Evolutionary conservation across 2,888 invertebrate species (phyloP).

Genomic region (Stenoptilia bipunctidactyla): DNA sequence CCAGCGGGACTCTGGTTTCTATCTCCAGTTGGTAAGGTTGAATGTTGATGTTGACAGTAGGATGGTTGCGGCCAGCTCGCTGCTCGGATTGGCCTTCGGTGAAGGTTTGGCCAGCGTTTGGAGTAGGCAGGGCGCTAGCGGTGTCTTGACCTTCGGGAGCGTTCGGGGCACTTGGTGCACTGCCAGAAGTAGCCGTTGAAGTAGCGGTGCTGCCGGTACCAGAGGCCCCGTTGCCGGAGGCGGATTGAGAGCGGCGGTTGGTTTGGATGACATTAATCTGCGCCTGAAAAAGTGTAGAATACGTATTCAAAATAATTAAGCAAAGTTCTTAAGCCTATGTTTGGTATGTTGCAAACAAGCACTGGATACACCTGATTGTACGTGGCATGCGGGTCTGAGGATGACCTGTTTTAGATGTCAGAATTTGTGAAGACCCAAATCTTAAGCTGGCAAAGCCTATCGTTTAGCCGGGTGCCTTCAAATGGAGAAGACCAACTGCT

Average conservation of each 20-base stretch:
- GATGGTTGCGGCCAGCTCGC: constrained; percentile 28
- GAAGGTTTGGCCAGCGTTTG: neutral
- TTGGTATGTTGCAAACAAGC: too few relatives aligned
- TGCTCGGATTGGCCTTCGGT: neutral
- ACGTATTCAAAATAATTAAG: too few relatives aligned
- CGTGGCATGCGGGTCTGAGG: too few relatives aligned
- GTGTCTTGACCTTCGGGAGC: neutral
- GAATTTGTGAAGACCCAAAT: too few relatives aligned
- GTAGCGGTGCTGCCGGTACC: constrained; percentile 6
- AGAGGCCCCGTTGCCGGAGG: constrained; percentile 10
- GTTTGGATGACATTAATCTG: constrained; percentile 42
- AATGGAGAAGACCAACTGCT: too few relatives aligned
- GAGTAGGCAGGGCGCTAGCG: neutral
- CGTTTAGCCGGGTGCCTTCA: too few relatives aligned
- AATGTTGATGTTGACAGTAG: constrained; percentile 28
- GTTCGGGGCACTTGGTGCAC: constrained; percentile 1
- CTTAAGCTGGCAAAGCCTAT: too few relatives aligned
- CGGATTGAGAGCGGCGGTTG: constrained; percentile 20
- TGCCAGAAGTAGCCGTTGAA: constrained; percentile 8
- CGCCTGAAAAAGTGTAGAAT: constrained; percentile 26
- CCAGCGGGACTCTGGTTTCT: constrained; percentile 39
- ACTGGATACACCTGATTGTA: too few relatives aligned
- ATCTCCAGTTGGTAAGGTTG: constrained; percentile 45
- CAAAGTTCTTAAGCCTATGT: too few relatives aligned
- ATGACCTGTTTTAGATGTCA: too few relatives aligned